phyloP scores from a whole-genome alignment of 2,888 invertebrate genomes.

The Gymnocheta viridis region DNA sequence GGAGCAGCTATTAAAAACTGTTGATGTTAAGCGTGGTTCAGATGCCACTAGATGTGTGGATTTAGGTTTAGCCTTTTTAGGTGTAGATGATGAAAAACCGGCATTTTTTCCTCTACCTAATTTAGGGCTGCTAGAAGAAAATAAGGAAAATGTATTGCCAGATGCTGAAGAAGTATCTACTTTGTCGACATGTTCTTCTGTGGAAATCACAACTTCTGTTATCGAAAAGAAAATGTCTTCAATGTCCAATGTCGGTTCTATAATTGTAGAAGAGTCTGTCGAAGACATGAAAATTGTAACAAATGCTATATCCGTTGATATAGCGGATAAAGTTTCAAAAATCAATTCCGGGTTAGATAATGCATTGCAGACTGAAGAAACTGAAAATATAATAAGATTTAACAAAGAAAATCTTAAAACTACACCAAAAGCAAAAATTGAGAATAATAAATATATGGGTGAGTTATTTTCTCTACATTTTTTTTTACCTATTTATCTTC shows the following conservation, averaged over 20 bases:
- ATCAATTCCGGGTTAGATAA: not conserved
- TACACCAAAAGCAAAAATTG: not conserved
- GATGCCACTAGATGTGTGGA: constrained; percentile 63
- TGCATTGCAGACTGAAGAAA: not conserved
- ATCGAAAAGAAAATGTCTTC: constrained; percentile 72
- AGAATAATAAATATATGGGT: constrained; percentile 15
- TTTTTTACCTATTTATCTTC: too few relatives aligned
- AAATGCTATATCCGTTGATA: not conserved
- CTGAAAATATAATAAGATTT: not conserved
- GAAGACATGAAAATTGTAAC: constrained; percentile 15
- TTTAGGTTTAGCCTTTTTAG: constrained; percentile 68
- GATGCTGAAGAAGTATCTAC: constrained; percentile 71
- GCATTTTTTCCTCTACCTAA: constrained; percentile 38
- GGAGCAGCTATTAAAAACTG: constrained; percentile 72
- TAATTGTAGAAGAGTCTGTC: constrained; percentile 62
- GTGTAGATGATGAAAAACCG: constrained; percentile 56
- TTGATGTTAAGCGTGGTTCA: constrained; percentile 71
- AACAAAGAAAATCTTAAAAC: not conserved
- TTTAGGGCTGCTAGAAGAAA: constrained; percentile 42
- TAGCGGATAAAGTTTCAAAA: not conserved
- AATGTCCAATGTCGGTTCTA: constrained; percentile 56
- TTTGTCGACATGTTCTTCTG: constrained; percentile 69
- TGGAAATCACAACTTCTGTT: constrained; percentile 72
- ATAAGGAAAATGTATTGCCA: constrained; percentile 76
- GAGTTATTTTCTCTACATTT: too few relatives aligned